Evolutionary conservation across 2,797 vertebrate genomes (phyloP), one percentile per base, ranked within the genome.

Genomic region (Lagodon rhomboides): DNA sequence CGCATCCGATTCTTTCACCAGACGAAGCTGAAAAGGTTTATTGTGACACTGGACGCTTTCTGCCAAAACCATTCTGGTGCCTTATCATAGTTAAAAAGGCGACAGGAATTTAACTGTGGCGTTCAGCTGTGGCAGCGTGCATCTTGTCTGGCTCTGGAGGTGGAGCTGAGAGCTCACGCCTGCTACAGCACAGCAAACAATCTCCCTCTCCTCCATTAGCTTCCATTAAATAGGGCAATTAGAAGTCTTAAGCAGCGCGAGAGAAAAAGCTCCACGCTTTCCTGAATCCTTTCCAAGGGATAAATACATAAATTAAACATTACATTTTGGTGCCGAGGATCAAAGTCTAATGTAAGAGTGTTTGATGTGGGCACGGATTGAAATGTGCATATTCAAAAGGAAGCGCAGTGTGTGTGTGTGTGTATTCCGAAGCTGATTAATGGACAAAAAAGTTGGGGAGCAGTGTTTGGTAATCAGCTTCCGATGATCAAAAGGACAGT

Each of bases 271-370:
- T 46, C 22, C 25, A 23, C 27, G 18, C n/a, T 72, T 81, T 83
- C 62, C 68, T 58, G 47, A 83, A 66, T 80, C 70, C 56, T 77
- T 71, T 85, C 72, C 63, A 80, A 79, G 15, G 76, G 77, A 87
- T 84, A 85, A 90, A 87, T 84, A 80, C 70, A 88, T 84, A 85
- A 92, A 88, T 88, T 59, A 87, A 91, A 85, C 70, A 85, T 89
- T 7, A 66, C 38, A 70, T 75, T 75, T 74, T 49, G 68, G 55
- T 41, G 62, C 34, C 58, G 69, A 54, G 62, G 88, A 91, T 92
- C 89, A 92, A 91, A 92, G 65, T 84, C 3, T 15, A 22, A 5
- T 11, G 17, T 54, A 23, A 16, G 54, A 75, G 55, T 75, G 79
- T 90, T 90, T 92, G 88, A 91, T 89, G 84, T 85, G 13, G 56